Evolutionary conservation across 2,888 invertebrate genomes (phyloP).

Genomic region (Ochropleura leucogaster): DNA sequence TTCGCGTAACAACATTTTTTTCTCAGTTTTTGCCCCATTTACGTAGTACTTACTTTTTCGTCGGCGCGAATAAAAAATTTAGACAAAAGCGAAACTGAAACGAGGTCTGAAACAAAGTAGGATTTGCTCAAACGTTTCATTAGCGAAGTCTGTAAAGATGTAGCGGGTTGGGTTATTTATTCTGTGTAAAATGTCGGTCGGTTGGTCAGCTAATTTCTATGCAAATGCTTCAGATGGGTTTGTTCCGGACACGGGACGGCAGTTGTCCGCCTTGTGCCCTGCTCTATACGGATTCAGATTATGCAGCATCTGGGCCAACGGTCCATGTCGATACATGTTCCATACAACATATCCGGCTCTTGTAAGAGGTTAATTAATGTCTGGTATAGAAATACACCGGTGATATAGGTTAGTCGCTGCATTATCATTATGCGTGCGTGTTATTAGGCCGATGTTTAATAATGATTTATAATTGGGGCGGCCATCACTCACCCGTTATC

Average conservation of each 20-base stretch:
- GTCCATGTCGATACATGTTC: slow-evolving; percentile 56
- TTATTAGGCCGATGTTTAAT: slow-evolving; percentile 55
- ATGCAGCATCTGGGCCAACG: slow-evolving; percentile 63
- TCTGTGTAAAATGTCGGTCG: slow-evolving; percentile 84
- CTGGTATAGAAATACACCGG: slow-evolving; percentile 43
- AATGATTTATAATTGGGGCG: slow-evolving; percentile 65
- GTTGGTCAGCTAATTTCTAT: slow-evolving; percentile 87
- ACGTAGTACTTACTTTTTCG: slow-evolving; percentile 28
- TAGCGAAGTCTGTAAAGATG: slow-evolving; percentile 54
- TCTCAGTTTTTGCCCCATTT: slow-evolving; percentile 38
- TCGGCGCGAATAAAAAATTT: slow-evolving; percentile 44
- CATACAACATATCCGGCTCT: slow-evolving; percentile 50
- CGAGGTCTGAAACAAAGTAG: slow-evolving; percentile 45
- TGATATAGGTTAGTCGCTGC: slow-evolving; percentile 27
- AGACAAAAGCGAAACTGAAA: slow-evolving; percentile 43
- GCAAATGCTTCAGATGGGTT: slow-evolving; percentile 80
- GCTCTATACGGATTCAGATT: slow-evolving; percentile 70
- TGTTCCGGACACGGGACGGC: slow-evolving; percentile 60
- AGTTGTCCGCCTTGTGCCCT: slow-evolving; percentile 41
- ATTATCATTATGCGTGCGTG: slow-evolving; percentile 44
- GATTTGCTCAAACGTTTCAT: slow-evolving; percentile 56
- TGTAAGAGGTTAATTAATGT: slow-evolving; percentile 64
- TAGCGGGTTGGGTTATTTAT: slow-evolving; percentile 79
- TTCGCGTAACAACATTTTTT: slow-evolving; percentile 46
- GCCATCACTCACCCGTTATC: slow-evolving; percentile 64